Conservation (phyloP, 1,140 invertebrate species). For the Sinella curviseta region DNA sequence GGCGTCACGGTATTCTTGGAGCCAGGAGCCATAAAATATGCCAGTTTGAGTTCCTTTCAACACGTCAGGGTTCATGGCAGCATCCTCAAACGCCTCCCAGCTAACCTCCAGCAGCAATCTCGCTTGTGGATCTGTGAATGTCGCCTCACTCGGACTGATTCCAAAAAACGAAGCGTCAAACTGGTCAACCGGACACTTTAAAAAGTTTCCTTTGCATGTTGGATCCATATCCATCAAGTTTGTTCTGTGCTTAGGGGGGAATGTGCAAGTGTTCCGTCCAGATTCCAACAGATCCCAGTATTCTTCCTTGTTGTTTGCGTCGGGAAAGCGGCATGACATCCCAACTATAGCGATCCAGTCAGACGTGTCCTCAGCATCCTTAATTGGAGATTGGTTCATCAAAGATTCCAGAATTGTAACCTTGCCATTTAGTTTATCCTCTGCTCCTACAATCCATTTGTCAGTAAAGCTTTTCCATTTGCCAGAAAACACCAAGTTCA, state of each 20-base stretch:
- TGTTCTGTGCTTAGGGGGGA: neutral
- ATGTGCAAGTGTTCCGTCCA: neutral
- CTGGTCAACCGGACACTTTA: conserved; percentile 3
- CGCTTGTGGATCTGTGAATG: neutral
- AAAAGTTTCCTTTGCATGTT: neutral
- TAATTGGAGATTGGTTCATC: neutral
- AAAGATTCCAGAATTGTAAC: neutral
- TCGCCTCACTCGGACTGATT: neutral
- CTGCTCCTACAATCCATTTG: too few relatives aligned
- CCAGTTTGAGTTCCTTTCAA: neutral
- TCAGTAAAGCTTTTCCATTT: neutral
- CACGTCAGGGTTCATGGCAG: neutral
- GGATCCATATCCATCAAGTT: neutral
- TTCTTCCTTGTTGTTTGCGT: neutral
- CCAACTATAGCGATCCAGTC: conserved; percentile 9
- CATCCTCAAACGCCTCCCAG: conserved; percentile 14
- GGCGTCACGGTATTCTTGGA: neutral
- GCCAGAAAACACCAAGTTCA: neutral
- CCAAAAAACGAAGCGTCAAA: conserved; percentile 15
- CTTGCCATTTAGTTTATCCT: too few relatives aligned
- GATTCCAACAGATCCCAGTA: conserved; percentile 5
- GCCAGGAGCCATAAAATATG: neutral
- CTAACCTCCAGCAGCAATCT: neutral
- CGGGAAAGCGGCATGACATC: neutral
- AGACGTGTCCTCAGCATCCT: neutral